Evolutionary conservation across 2,797 vertebrate species (phyloP).

Genomic region (Lacerta viridis): DNA sequence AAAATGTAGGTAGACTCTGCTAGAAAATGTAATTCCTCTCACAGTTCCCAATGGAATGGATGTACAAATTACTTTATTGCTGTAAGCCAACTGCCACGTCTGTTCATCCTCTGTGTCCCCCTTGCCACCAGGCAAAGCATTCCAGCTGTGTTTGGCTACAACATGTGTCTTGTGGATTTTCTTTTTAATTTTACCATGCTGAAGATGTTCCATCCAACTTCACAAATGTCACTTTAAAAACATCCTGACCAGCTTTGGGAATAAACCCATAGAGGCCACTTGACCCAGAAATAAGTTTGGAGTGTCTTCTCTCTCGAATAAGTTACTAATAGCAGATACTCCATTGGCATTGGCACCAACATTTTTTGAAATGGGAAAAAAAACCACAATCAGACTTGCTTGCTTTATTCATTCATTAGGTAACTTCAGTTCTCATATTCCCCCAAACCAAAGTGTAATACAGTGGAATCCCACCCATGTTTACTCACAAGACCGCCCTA

Average conservation of each 20-base stretch:
- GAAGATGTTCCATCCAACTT: constrained; percentile 7
- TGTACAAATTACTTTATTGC: constrained; percentile 37
- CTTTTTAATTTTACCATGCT: constrained; percentile 31
- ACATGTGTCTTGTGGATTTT: constrained; percentile 27
- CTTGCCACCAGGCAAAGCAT: constrained; percentile 31
- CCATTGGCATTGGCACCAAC: background rate
- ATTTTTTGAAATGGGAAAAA: background rate
- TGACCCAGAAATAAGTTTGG: background rate
- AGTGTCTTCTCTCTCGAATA: no score
- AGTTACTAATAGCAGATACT: background rate
- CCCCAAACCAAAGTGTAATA: background rate
- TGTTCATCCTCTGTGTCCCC: constrained; percentile 35
- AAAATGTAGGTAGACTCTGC: constrained; percentile 17
- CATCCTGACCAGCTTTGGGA: no score
- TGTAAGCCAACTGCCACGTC: constrained; percentile 46
- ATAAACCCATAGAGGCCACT: background rate
- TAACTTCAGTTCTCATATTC: background rate
- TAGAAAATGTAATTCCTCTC: constrained; percentile 39
- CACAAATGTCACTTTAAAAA: constrained; percentile 2
- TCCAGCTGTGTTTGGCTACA: constrained; percentile 46
- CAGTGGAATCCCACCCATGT: background rate
- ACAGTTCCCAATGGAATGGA: constrained; percentile 37
- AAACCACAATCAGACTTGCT: background rate
- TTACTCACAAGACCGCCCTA: background rate
- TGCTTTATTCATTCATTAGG: background rate